Evolutionary conservation across 2,888 invertebrate species (phyloP).

Genomic region (Matsumyia berberina): DNA sequence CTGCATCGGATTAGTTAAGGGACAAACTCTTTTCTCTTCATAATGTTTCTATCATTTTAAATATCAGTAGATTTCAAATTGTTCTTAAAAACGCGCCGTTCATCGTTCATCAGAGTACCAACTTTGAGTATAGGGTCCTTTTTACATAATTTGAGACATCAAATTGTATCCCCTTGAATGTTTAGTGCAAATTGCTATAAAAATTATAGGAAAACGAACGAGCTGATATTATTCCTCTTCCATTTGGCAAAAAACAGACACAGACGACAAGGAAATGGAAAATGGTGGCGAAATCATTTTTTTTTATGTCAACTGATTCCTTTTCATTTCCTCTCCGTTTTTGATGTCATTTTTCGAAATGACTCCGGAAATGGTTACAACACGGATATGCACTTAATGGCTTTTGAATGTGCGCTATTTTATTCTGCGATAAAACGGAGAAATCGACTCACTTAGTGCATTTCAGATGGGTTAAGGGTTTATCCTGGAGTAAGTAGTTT

Average conservation of each 20-base stretch:
- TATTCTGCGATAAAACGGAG: background rate
- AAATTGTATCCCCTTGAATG: conserved; percentile 14
- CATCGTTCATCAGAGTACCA: conserved; percentile 11
- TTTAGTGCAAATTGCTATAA: conserved; percentile 10
- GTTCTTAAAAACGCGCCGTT: too few relatives aligned
- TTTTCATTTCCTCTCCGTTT: conserved; percentile 5
- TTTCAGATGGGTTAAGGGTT: background rate
- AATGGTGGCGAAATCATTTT: conserved; percentile 4
- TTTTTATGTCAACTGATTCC: conserved; percentile 26
- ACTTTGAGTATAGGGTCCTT: background rate
- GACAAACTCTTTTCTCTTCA: too few relatives aligned
- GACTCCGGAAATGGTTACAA: background rate
- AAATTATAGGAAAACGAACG: background rate
- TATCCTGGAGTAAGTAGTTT: too few relatives aligned
- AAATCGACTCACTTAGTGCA: background rate
- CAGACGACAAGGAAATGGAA: background rate
- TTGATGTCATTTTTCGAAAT: background rate
- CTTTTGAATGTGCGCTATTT: background rate
- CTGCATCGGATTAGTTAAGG: too few relatives aligned
- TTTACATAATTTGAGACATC: conserved; percentile 19
- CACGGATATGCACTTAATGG: conserved; percentile 16
- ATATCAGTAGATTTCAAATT: too few relatives aligned
- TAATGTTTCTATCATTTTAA: too few relatives aligned
- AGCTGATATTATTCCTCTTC: too few relatives aligned
- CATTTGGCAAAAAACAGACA: too few relatives aligned